Conservation (phyloP, 2,797 vertebrate species). For the Heterohyrax brucei region DNA sequence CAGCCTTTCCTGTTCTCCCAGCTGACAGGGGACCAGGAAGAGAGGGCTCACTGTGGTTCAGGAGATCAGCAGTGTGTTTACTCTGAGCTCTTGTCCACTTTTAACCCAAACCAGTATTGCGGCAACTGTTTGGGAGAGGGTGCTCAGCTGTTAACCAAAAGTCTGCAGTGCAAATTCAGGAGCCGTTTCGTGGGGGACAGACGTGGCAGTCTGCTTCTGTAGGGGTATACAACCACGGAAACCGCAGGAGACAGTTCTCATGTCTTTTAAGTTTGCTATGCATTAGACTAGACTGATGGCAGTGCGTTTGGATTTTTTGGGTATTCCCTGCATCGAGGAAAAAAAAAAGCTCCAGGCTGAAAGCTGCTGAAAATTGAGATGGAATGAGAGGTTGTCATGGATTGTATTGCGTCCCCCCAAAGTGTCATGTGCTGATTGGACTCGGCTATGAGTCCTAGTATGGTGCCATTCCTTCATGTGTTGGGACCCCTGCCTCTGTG, state of each 20-base stretch:
- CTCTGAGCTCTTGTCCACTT: background rate
- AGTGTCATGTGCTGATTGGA: too few relatives aligned
- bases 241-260: background rate
- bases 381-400: too few relatives aligned
- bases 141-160: background rate
- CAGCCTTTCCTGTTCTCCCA: background rate
- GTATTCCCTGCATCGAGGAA: background rate
- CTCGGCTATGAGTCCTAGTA: too few relatives aligned
- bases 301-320: background rate
- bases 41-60: background rate
- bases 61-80: background rate
- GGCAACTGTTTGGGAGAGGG: background rate
- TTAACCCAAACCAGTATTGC: background rate
- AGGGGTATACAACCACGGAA: background rate
- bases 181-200: background rate
- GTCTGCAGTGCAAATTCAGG: background rate
- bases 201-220: background rate
- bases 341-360: background rate
- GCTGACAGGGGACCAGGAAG: background rate
- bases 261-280: background rate
- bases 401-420: too few relatives aligned
- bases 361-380: background rate
- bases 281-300: background rate
- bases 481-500: too few relatives aligned
- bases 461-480: too few relatives aligned